These are phyloP conservation scores for Syngnathus rostellatus DNA, from an alignment of 2,797 vertebrate genomes.

Conservation along the genomic window DNA sequence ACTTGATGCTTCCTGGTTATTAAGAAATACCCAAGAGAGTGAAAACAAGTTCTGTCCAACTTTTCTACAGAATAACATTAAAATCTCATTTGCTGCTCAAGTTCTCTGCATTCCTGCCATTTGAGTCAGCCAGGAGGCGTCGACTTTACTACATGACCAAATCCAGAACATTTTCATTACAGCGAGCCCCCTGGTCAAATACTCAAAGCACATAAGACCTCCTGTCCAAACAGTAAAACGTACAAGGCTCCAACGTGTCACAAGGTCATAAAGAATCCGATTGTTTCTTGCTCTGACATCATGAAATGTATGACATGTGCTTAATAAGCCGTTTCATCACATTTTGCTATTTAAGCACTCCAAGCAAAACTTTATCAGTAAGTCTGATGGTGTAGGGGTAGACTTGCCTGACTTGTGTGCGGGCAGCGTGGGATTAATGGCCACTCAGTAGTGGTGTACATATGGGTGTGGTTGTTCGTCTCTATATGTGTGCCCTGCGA, in stretches of 20 bases:
- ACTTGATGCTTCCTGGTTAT: not conserved
- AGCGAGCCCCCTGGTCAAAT: not conserved
- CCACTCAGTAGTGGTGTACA: too few species aligned
- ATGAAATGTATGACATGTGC: not conserved
- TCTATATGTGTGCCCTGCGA: too few species aligned
- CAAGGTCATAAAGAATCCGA: not conserved
- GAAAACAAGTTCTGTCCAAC: not conserved
- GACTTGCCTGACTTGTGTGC: too few species aligned
- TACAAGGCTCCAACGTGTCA: not conserved
- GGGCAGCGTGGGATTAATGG: too few species aligned
- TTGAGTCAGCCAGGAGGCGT: slow-evolving; percentile 54
- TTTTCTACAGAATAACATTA: slow-evolving; percentile 37
- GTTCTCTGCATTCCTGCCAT: slow-evolving; percentile 52
- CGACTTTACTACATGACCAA: slow-evolving; percentile 24
- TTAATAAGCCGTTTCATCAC: not conserved
- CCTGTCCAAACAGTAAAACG: not conserved
- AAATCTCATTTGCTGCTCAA: slow-evolving; percentile 44
- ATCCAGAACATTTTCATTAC: slow-evolving; percentile 23
- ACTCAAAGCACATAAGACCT: not conserved
- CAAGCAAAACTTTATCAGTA: not conserved
- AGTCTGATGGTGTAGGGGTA: too few species aligned
- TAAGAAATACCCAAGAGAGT: not conserved
- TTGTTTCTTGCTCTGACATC: not conserved
- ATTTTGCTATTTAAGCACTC: not conserved
- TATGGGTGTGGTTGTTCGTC: too few species aligned